Percentiles rank a stretch among this genome's conserved stretches.
Evolutionary conservation across 1,140 invertebrate species (phyloP).

Genomic region (Ceratoteleas bidentatus): DNA sequence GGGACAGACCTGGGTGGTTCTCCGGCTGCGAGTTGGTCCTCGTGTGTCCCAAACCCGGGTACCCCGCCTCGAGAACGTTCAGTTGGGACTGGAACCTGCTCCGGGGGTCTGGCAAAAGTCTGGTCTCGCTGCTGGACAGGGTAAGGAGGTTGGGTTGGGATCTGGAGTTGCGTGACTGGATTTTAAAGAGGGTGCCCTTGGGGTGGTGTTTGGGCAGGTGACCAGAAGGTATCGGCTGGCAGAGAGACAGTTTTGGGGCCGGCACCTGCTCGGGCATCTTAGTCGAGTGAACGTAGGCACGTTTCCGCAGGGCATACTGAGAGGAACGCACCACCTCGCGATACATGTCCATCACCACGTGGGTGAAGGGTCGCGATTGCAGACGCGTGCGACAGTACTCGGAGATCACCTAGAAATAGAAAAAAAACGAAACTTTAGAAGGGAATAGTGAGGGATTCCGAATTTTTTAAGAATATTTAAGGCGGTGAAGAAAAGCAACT

Average conservation of each 20-base stretch:
- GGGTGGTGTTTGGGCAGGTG: conserved; percentile 66
- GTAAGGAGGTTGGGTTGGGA: conserved; percentile 78
- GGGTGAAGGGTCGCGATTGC: conserved; percentile 83
- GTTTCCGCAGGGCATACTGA: conserved; percentile 74
- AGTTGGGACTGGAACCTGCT: conserved; percentile 73
- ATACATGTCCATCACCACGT: conserved; percentile 85
- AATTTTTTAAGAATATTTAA: too few relatives aligned
- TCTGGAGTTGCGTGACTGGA: conserved; percentile 77
- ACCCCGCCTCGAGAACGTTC: conserved; percentile 61
- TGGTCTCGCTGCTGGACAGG: conserved; percentile 65
- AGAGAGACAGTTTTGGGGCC: conserved; percentile 30
- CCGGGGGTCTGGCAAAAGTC: conserved; percentile 29
- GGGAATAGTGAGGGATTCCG: too few relatives aligned
- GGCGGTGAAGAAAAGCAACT: too few relatives aligned
- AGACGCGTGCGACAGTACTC: conserved; percentile 82
- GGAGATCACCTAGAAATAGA: conserved; percentile 83
- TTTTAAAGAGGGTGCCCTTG: conserved; percentile 72
- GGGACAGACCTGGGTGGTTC: conserved; percentile 21
- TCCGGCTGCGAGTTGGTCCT: conserved; percentile 69
- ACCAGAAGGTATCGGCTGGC: conserved; percentile 13
- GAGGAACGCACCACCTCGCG: conserved; percentile 80
- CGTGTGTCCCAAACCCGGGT: conserved; percentile 31
- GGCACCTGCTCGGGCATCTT: conserved; percentile 32
- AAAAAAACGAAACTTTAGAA: too few relatives aligned
- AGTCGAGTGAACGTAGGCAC: conserved; percentile 60